Evolutionary conservation across 2,797 vertebrate genomes (phyloP).

Genomic region (Brachyalestes nurse): DNA sequence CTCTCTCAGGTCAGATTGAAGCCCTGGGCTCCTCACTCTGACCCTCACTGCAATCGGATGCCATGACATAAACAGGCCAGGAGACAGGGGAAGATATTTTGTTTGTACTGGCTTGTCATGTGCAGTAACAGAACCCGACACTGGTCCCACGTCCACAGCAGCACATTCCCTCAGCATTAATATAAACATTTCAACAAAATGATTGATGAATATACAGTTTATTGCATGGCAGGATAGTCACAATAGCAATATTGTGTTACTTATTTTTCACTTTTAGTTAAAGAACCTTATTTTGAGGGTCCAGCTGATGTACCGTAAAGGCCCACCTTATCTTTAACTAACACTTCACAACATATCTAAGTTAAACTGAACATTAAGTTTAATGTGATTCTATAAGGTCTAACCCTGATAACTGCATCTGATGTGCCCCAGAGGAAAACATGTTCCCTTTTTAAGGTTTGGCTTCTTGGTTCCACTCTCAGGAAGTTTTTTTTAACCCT

Average conservation of each 20-base stretch:
- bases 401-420: no score
- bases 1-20: background rate
- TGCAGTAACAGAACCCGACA: background rate
- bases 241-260: background rate
- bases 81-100: slow-evolving; percentile 30
- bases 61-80: slow-evolving; percentile 25
- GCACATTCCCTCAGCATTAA: background rate
- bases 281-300: no score
- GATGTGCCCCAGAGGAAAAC: no score
- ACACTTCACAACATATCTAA: no score
- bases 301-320: no score
- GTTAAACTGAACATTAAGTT: no score
- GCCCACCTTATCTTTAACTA: no score
- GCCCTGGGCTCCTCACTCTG: slow-evolving; percentile 25
- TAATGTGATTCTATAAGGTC: no score
- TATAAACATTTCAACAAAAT: slow-evolving; percentile 11
- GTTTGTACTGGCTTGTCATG: slow-evolving; percentile 9
- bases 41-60: slow-evolving; percentile 10
- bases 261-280: no score
- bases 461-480: no score
- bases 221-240: background rate
- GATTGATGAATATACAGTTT: background rate
- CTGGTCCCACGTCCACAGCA: background rate
- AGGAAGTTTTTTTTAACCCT: no score
- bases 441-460: no score